Conservation (phyloP, 2,797 vertebrate species). For the Pseudomugil gertrudae region DNA sequence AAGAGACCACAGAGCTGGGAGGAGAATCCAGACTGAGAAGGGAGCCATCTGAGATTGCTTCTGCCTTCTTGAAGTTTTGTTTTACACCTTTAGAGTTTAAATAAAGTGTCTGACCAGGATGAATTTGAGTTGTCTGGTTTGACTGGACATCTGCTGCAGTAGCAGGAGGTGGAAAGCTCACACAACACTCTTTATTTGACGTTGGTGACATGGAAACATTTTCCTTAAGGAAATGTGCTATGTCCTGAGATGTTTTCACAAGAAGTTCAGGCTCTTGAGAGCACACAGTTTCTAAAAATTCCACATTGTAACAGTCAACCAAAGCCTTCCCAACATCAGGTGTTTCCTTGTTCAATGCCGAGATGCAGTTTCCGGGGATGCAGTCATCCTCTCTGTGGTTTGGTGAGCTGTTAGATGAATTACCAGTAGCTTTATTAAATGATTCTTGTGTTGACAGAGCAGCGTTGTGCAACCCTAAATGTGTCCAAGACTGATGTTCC, state of each 20-base stretch:
- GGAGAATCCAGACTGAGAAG: conserved; percentile 15
- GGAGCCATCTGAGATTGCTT: conserved; percentile 38
- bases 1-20: conserved; percentile 11
- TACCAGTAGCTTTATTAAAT: conserved; percentile 42
- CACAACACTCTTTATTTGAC: conserved; percentile 15
- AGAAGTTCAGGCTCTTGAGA: conserved; percentile 17
- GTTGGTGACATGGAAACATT: background rate
- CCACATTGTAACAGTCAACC: background rate
- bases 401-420: conserved; percentile 35
- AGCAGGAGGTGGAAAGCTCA: background rate
- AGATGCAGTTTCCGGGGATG: conserved; percentile 29
- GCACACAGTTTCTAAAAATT: conserved; percentile 2
- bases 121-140: conserved; percentile 11
- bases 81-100: conserved; percentile 16
- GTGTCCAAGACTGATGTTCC: conserved; percentile 50
- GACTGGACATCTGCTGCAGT: conserved; percentile 18
- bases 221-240: conserved; percentile 28
- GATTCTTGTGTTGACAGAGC: conserved; percentile 47
- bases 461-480: conserved; percentile 51
- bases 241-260: conserved; percentile 13
- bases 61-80: background rate
- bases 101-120: conserved; percentile 3
- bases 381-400: conserved; percentile 32
- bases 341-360: conserved; percentile 12
- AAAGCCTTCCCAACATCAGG: conserved; percentile 12